A percentile compares a stretch with the other conserved stretches of the same genome.
Evolutionary conservation across 2,888 invertebrate genomes (phyloP).

Genomic region (Caradrina kadenii): DNA sequence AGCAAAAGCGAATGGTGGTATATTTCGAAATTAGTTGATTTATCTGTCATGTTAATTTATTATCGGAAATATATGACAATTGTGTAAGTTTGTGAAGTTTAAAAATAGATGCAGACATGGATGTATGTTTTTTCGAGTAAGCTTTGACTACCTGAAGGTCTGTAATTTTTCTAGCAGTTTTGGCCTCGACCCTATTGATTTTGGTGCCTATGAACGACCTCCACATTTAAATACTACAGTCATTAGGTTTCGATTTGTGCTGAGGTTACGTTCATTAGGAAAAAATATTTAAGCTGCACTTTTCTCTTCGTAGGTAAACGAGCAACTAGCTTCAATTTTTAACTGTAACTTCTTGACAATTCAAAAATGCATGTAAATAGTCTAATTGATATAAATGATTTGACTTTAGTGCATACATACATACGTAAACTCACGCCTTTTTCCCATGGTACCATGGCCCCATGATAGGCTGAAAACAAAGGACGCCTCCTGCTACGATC

Average conservation of each 20-base stretch:
- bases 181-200: slow-evolving; percentile 26
- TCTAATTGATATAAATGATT: no score
- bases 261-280: slow-evolving; percentile 19
- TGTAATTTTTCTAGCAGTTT: slow-evolving; percentile 22
- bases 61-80: slow-evolving; percentile 24
- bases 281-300: not conserved
- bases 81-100: slow-evolving; percentile 38
- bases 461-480: no score
- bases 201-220: slow-evolving; percentile 33
- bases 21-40: slow-evolving; percentile 30
- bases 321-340: no score
- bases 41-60: slow-evolving; percentile 21
- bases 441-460: no score
- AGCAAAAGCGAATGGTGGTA: no score
- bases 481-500: no score
- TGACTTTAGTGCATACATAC: no score
- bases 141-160: slow-evolving; percentile 29
- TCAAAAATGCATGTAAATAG: no score
- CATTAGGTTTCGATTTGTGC: not conserved
- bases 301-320: not conserved
- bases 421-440: no score
- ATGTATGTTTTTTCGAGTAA: slow-evolving; percentile 6
- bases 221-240: slow-evolving; percentile 4
- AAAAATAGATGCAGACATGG: slow-evolving; percentile 21
- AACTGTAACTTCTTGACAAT: no score